Evolutionary conservation across 2,888 invertebrate genomes (phyloP).

Genomic region (Seladonia tumulorum): DNA sequence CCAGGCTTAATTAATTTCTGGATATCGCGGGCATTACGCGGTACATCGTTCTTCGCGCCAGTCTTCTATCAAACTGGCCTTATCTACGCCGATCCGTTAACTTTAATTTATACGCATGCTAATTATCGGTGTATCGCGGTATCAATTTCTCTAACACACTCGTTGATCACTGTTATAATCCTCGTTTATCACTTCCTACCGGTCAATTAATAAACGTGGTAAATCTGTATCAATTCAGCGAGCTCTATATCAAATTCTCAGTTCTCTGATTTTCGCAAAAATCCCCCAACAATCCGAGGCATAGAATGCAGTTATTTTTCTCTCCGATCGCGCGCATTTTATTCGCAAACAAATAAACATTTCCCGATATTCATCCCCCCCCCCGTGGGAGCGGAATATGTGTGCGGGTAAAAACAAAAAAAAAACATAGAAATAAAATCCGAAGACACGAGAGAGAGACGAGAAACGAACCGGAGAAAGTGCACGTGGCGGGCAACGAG

Average conservation of each 20-base stretch:
- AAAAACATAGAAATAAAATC: background rate
- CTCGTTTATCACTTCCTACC: background rate
- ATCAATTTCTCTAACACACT: background rate
- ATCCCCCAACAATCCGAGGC: background rate
- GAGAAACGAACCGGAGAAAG: constrained; percentile 5
- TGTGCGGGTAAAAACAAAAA: constrained; percentile 31
- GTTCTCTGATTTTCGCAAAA: background rate
- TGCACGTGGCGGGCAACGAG: constrained; percentile 25
- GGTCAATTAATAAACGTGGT: background rate
- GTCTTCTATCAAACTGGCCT: background rate
- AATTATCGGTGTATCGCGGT: background rate
- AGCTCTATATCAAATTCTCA: background rate
- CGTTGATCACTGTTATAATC: background rate
- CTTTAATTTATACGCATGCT: background rate
- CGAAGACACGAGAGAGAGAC: constrained; percentile 49
- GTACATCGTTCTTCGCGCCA: background rate
- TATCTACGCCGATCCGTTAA: background rate
- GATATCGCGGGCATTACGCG: background rate
- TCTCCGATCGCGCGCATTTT: background rate
- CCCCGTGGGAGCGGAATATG: constrained; percentile 27
- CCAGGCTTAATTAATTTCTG: constrained; percentile 10
- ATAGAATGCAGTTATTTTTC: background rate
- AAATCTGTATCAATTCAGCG: background rate
- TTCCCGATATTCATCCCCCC: background rate
- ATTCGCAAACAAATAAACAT: constrained; percentile 4